These are phyloP conservation scores for Limnephilus auricula DNA, from an alignment of 2,888 invertebrate genomes.

Conservation along the genomic window DNA sequence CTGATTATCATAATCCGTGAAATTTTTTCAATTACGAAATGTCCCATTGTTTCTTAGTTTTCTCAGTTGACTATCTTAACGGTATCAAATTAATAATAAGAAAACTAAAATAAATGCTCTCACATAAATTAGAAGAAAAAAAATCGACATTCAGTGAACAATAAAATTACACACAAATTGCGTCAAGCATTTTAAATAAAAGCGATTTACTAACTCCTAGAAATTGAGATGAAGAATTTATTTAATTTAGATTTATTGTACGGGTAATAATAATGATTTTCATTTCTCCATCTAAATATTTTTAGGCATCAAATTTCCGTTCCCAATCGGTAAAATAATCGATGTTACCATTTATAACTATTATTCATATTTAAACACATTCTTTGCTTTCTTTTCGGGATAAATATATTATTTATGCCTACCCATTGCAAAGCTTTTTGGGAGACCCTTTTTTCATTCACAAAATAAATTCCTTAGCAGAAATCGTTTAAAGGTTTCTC, in stretches of 20 bases:
- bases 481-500: not conserved
- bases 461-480: not conserved
- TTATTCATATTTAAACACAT: not conserved
- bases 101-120: conserved; percentile 32
- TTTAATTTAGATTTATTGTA: no score
- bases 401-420: not conserved
- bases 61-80: conserved; percentile 27
- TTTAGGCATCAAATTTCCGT: no score
- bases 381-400: not conserved
- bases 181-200: not conserved
- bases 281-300: no score
- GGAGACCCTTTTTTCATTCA: no score
- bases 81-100: conserved; percentile 7
- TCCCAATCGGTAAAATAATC: not conserved
- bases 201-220: not conserved
- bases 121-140: conserved; percentile 41
- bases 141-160: conserved; percentile 37
- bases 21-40: conserved; percentile 40
- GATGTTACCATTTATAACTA: not conserved
- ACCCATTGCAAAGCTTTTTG: not conserved
- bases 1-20: conserved; percentile 32
- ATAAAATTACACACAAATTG: conserved; percentile 33
- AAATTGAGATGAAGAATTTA: no score
- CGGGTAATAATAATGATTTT: not conserved
- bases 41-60: conserved; percentile 33